phyloP scores from a whole-genome alignment of 2,888 invertebrate species.

The Pyrocoelia pectoralis region DNA sequence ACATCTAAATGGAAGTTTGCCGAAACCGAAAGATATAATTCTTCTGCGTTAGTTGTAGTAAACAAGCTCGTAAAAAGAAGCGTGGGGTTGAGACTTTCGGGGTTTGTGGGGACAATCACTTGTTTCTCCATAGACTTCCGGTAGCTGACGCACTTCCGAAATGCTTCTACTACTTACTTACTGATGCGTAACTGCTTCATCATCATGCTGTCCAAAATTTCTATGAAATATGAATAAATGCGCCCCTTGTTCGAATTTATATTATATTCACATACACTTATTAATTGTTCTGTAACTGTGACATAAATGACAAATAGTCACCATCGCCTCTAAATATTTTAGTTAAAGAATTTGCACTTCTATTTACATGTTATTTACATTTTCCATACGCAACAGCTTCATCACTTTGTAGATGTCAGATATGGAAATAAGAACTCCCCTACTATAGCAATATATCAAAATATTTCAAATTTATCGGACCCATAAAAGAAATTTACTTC shows the following conservation, averaged over 20 bases:
- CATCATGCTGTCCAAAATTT: slow-evolving; percentile 18
- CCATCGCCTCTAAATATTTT: not conserved
- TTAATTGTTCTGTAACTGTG: not conserved
- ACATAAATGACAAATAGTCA: not conserved
- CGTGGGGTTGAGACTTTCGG: slow-evolving; percentile 20
- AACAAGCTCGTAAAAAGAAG: slow-evolving; percentile 43
- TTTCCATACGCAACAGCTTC: not conserved
- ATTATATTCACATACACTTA: slow-evolving; percentile 1
- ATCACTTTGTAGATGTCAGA: slow-evolving; percentile 9
- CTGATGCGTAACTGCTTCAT: slow-evolving; percentile 30
- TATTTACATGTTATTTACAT: not conserved
- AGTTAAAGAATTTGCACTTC: slow-evolving; percentile 3
- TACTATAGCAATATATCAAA: slow-evolving; percentile 37
- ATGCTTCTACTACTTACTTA: slow-evolving; percentile 32
- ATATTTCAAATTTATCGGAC: slow-evolving; percentile 35
- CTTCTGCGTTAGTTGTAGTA: slow-evolving; percentile 40
- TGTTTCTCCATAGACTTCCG: slow-evolving; percentile 41
- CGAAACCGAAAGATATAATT: slow-evolving; percentile 27
- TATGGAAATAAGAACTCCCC: slow-evolving; percentile 23
- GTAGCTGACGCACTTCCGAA: slow-evolving; percentile 43
- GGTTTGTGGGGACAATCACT: slow-evolving; percentile 27
- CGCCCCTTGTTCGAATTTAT: slow-evolving; percentile 3
- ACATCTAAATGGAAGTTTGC: slow-evolving; percentile 4
- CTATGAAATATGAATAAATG: slow-evolving; percentile 14
- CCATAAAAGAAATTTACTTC: slow-evolving; percentile 41